phyloP scores from a whole-genome alignment of 2,888 invertebrate genomes.

The Ptilodon capucinus region DNA sequence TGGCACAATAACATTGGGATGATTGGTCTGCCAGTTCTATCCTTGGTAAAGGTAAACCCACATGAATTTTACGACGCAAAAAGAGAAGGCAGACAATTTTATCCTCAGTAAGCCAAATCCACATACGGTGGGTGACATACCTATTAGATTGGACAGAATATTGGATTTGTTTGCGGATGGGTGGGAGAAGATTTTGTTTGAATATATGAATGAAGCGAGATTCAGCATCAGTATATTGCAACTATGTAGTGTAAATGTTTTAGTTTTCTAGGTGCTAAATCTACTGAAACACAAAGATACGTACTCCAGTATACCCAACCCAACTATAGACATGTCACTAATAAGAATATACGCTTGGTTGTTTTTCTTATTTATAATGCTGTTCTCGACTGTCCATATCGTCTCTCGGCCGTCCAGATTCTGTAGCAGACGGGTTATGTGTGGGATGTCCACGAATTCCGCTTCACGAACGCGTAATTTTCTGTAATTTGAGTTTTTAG shows the following conservation, averaged over 20 bases:
- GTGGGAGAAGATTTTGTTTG: too few species aligned
- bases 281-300: conserved; percentile 16
- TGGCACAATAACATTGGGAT: too few species aligned
- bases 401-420: conserved; percentile 57
- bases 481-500: conserved; percentile 33
- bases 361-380: conserved; percentile 40
- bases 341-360: conserved; percentile 57
- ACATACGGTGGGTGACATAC: too few species aligned
- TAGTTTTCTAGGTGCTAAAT: background rate
- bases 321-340: conserved; percentile 53
- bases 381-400: conserved; percentile 56
- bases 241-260: background rate
- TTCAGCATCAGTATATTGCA: too few species aligned
- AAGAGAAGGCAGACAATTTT: too few species aligned
- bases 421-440: conserved; percentile 54
- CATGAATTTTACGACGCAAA: too few species aligned
- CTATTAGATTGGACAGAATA: too few species aligned
- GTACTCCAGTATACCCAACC: conserved; percentile 67
- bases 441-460: conserved; percentile 63
- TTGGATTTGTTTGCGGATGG: too few species aligned
- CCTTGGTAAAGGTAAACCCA: too few species aligned
- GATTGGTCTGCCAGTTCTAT: too few species aligned
- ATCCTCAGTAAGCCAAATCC: too few species aligned
- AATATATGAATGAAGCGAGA: too few species aligned
- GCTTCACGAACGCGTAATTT: conserved; percentile 66